These are phyloP conservation scores for Peromyscus eremicus DNA, from an alignment of 2,797 vertebrate genomes.

Conservation along the genomic window DNA sequence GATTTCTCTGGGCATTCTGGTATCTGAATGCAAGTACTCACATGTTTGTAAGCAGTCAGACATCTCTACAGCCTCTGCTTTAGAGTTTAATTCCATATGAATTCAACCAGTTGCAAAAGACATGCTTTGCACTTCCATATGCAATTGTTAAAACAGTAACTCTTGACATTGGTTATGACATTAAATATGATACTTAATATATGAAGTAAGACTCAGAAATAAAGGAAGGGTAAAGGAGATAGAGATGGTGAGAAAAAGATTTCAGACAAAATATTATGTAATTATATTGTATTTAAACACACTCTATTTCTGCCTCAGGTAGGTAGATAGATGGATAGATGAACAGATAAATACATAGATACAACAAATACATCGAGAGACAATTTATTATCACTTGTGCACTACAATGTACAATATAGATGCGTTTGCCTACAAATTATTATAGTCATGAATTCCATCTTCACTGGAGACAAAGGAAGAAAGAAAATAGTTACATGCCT, in stretches of 20 bases:
- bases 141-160: not conserved
- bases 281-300: not conserved
- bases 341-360: not conserved
- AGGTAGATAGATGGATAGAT: not conserved
- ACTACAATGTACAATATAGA: not conserved
- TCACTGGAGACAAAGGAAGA: not conserved
- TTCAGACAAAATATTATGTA: not conserved
- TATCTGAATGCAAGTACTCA: not conserved
- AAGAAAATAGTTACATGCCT: not conserved
- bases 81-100: not conserved
- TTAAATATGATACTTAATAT: not conserved
- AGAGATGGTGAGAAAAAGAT: too few species aligned
- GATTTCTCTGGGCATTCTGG: not conserved
- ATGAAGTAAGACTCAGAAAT: not conserved
- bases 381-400: not conserved
- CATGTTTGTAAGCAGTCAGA: not conserved
- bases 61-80: not conserved
- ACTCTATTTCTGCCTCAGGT: not conserved
- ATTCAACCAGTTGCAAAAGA: not conserved
- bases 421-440: not conserved
- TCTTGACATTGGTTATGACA: too few species aligned
- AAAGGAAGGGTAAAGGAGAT: not conserved
- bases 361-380: not conserved
- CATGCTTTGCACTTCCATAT: not conserved
- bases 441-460: not conserved